Base-by-base conservation (phyloP, 2,797 vertebrate genomes). In the Poecilia velifera region DNA sequence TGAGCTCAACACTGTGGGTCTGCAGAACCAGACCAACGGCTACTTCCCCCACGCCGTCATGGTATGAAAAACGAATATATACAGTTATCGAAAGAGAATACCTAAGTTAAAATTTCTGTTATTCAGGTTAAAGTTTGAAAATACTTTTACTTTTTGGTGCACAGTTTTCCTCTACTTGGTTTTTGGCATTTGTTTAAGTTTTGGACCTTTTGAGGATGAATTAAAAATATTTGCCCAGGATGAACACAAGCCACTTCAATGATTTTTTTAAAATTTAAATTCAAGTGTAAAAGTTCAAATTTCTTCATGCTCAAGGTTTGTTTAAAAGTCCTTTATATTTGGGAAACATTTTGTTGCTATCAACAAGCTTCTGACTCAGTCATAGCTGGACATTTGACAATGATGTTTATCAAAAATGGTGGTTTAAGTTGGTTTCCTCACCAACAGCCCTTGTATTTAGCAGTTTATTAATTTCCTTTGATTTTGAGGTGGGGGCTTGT, bases 21-120 rank as follows among this genome's bases (percentile, higher is more conserved):
- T 97, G 88, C 96, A 97, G 87, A 88, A 90, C 74, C 96, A 91
- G 80, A 99, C 98, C 83, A 96, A 95, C 0, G 98, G 98, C 2
- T 99, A 96, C 84, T 95, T 96, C 4, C 91, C 97, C 49, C 98
- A 99, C 22, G 96, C 97, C 0, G 78, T 99, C 72, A 88, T 97
- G 95, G 98, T 99, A 92, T 93, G 95, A 13, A 46, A 45, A 88
- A 43, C 36, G 34, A 14, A 25, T 14, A 20, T 28, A 45, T n/a
- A 25, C 39, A 45, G 66, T n/a, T 7, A 66, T 20, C 1, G 3
- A 36, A 8, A 39, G 39, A 6, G 36, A 8, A 68, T 43, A 14
- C 7, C 41, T 7, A 41, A n/a, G 36, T 43, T 28, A 59, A n/a
- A 55, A 34, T 66, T 13, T 14, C 39, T 41, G 4, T 70, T 71